These are phyloP conservation scores for Neotoxoptera formosana DNA, from an alignment of 1,140 invertebrate species.

Conservation along the genomic window DNA sequence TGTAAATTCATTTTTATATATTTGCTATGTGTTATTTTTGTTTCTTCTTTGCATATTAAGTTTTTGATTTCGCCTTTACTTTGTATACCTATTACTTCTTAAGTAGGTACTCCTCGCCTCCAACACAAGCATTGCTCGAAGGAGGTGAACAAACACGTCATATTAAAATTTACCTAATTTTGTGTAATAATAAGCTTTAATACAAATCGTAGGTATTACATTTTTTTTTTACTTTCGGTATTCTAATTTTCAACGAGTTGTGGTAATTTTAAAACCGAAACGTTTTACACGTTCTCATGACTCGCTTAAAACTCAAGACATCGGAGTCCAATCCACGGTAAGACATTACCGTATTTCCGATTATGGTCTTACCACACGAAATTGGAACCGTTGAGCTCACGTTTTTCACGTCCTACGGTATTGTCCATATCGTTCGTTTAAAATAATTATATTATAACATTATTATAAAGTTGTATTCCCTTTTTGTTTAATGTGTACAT, in stretches of 20 bases:
- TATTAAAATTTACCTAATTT: background rate
- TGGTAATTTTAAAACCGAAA: background rate
- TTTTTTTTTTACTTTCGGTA: background rate
- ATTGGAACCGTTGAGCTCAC: too few relatives aligned
- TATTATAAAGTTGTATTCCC: background rate
- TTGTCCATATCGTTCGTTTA: background rate
- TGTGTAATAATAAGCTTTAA: background rate
- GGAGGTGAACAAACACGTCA: too few relatives aligned
- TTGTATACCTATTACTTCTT: too few relatives aligned
- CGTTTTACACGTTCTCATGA: background rate
- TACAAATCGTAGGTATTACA: background rate
- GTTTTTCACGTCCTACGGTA: background rate
- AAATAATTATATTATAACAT: background rate
- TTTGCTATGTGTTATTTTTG: too few relatives aligned
- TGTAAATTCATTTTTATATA: too few relatives aligned
- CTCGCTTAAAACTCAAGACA: background rate
- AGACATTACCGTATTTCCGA: too few relatives aligned
- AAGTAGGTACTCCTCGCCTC: too few relatives aligned
- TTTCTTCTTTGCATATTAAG: too few relatives aligned
- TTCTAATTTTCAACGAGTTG: background rate
- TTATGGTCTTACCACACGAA: background rate
- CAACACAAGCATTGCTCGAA: too few relatives aligned
- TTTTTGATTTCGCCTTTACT: too few relatives aligned
- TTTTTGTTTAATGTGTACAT: background rate
- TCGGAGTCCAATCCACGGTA: background rate